Evolutionary conservation across 2,113 vertebrate species (phyloP), one percentile per base, ranked within the genome.

Genomic region (Anoplopoma fimbria): DNA sequence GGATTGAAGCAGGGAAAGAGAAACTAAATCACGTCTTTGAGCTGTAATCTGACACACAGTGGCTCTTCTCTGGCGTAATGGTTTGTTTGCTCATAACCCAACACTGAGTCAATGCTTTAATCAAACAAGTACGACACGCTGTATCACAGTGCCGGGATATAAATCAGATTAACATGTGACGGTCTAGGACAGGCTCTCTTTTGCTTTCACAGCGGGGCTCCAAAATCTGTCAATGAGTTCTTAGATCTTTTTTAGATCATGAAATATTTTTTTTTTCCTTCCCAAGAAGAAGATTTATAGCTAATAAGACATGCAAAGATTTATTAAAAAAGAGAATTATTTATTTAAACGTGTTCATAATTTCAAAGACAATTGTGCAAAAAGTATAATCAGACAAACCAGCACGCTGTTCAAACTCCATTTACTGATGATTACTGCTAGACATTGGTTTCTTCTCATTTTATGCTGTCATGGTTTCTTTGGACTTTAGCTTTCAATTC

Each of bases 131-230:
- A 21, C 2, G 40, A 31, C 61, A 29, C n/a, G 45, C 33, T 61
- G 45, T 36, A 53, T 71, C 58, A 79, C 55, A 38, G 64, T 4
- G n/a, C 5, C 29, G 34, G 27, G 23, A 61, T 31, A 65, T 38
- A 40, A 34, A 42, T 45, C 34, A 27, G 14, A 79, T 71, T 53
- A 55, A 49, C 70, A 47, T 45, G 58, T 72, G 51, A 61, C 6
- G 1, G 21, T 64, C 27, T 14, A 14, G 27, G 25, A 58, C 34
- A 23, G 3, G 69, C 47, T n/a, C 31, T 53, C 12, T 42, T 6
- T 31, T 33, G 51, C 60, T 76, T 36, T 72, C 61, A 76, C 72
- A 76, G 77, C 73, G 36, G 72, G 61, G 62, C n/a, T 7, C 33
- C n/a, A 9, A 62, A 61, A 86, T 77, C 69, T 49, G 8, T 13